phyloP scores from a whole-genome alignment of 2,888 invertebrate species.

The Andrena chrysosceles region DNA sequence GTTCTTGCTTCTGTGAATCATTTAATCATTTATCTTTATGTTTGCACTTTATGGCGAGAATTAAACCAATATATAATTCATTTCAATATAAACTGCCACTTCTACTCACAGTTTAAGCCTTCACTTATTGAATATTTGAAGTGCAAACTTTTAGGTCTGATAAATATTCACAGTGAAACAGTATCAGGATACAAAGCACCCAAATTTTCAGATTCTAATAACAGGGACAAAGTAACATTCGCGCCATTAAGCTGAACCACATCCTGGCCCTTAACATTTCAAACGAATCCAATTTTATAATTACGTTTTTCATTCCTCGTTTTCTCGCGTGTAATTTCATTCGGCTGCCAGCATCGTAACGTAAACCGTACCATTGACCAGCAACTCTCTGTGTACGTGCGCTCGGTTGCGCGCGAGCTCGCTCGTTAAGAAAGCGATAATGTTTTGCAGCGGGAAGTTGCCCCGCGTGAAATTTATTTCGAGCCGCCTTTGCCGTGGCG shows the following conservation, averaged over 20 bases:
- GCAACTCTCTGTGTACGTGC: background rate
- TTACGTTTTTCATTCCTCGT: background rate
- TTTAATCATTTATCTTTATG: no score
- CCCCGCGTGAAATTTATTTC: conserved; percentile 22
- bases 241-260: background rate
- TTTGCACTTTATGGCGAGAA: background rate
- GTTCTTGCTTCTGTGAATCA: no score
- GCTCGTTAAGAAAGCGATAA: conserved; percentile 25
- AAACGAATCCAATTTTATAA: background rate
- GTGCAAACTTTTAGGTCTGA: background rate
- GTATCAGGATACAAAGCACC: background rate
- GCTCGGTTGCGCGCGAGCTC: background rate
- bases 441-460: background rate
- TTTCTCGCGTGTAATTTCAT: background rate
- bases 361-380: background rate
- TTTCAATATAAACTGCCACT: background rate
- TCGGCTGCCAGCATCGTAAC: background rate
- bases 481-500: background rate
- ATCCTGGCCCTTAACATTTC: background rate
- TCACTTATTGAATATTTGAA: background rate
- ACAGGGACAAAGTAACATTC: background rate
- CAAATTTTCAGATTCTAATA: background rate
- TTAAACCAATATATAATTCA: background rate
- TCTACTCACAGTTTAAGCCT: background rate
- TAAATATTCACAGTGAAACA: no score